phyloP scores from a whole-genome alignment of 2,113 vertebrate genomes.

The cat (Felis catus) region DNA sequence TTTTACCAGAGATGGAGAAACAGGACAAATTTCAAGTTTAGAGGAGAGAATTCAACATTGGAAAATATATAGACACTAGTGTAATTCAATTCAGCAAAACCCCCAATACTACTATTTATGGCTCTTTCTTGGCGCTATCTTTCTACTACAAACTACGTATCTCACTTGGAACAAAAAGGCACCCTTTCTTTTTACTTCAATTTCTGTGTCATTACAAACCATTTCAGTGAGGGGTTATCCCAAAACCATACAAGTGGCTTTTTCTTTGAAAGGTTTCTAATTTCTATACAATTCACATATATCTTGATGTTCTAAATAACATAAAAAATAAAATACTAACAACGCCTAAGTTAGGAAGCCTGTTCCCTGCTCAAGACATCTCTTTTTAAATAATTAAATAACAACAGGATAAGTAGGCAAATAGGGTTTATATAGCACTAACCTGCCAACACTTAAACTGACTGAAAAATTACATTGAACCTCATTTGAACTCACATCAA shows the following conservation, averaged over 20 bases:
- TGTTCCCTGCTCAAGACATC: background rate
- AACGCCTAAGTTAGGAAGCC: background rate
- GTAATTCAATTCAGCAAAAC: background rate
- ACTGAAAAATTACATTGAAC: slow-evolving; percentile 51
- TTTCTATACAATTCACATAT: slow-evolving; percentile 39
- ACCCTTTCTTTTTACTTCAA: background rate
- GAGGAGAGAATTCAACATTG: background rate
- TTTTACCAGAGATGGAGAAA: slow-evolving; percentile 1
- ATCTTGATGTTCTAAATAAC: slow-evolving; percentile 24
- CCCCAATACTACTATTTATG: background rate
- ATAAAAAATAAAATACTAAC: slow-evolving; percentile 50
- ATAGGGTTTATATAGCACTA: slow-evolving; percentile 29
- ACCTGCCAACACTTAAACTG: slow-evolving; percentile 32
- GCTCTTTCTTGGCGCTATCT: background rate
- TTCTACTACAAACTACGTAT: background rate
- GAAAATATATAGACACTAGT: slow-evolving; percentile 22
- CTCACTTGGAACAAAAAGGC: background rate
- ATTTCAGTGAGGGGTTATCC: background rate
- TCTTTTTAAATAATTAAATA: slow-evolving; percentile 38
- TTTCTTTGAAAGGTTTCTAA: slow-evolving; percentile 13
- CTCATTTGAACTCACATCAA: slow-evolving; percentile 51
- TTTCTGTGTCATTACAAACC: background rate
- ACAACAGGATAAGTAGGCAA: background rate
- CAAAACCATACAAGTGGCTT: background rate
- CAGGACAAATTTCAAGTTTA: background rate